Conservation (phyloP, 2,797 vertebrate species). For the Sebastes umbrosus region DNA sequence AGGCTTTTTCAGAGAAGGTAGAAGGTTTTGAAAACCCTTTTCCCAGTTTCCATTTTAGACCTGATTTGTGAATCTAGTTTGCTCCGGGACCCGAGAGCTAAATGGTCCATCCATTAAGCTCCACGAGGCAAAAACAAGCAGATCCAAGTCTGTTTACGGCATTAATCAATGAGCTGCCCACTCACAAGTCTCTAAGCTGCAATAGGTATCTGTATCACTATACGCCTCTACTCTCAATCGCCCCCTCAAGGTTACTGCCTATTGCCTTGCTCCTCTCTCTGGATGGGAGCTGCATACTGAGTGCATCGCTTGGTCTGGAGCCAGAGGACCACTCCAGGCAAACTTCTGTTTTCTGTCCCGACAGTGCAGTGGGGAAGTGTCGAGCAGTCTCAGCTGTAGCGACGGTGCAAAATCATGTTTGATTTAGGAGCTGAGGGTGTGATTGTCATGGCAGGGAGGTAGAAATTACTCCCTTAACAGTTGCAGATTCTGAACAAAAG, state of each 20-base stretch:
- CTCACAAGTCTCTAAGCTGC: constrained; percentile 39
- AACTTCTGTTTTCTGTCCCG: constrained; percentile 37
- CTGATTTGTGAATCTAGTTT: constrained; percentile 31
- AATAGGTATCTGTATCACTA: constrained; percentile 27
- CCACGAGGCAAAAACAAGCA: constrained; percentile 50
- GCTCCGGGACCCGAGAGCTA: constrained; percentile 10
- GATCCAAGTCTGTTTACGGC: constrained; percentile 45
- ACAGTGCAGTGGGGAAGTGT: background rate
- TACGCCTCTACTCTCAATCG: constrained; percentile 25
- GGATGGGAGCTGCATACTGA: constrained; percentile 51
- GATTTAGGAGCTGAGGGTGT: constrained; percentile 12
- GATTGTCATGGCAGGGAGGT: constrained; percentile 9
- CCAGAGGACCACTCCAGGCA: constrained; percentile 35
- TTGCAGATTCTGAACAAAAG: background rate
- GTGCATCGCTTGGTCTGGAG: constrained; percentile 29
- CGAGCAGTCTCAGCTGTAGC: background rate
- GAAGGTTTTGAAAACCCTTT: background rate
- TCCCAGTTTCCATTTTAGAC: background rate
- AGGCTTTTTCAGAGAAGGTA: background rate
- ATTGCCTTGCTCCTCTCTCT: constrained; percentile 24
- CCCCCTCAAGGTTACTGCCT: constrained; percentile 63
- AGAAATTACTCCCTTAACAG: background rate
- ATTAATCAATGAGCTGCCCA: constrained; percentile 62
- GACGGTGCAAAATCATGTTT: constrained; percentile 4
- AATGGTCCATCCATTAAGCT: constrained; percentile 53